These are phyloP conservation scores for Argya squamiceps DNA, from an alignment of 2,797 vertebrate genomes.

Conservation along the genomic window DNA sequence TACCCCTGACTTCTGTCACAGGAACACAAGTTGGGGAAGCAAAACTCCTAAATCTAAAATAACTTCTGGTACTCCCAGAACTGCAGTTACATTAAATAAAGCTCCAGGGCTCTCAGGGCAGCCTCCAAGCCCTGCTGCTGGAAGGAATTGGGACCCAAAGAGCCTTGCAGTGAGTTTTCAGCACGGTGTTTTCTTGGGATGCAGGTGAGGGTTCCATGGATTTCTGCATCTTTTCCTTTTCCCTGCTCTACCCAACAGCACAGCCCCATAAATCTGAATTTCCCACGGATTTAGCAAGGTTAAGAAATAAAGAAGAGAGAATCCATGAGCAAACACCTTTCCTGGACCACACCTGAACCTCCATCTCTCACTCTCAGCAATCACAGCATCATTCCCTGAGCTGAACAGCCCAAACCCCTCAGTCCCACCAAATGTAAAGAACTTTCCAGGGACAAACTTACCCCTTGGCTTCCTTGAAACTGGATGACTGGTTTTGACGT, in stretches of 20 bases:
- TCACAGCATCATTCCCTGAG: not conserved
- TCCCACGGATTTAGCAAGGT: not conserved
- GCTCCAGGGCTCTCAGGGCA: fast-evolving
- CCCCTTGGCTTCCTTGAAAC: constrained; percentile 83
- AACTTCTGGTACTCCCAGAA: not conserved
- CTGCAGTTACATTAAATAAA: not conserved
- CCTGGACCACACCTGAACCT: not conserved
- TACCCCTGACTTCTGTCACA: not conserved
- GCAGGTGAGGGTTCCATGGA: not conserved
- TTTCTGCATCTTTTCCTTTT: not conserved
- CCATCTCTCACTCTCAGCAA: fast-evolving
- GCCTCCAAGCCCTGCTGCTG: not conserved
- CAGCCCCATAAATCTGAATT: fast-evolving
- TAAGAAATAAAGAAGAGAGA: not conserved
- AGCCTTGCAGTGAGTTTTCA: not conserved
- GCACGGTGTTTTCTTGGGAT: fast-evolving
- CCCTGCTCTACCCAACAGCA: not conserved
- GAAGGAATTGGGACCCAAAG: not conserved
- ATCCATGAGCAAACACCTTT: not conserved
- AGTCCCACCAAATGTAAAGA: not conserved
- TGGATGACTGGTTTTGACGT: constrained; percentile 78
- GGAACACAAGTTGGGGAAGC: not conserved
- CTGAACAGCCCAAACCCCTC: not conserved
- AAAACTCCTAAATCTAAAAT: not conserved
- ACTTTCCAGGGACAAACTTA: constrained; percentile 64